Evolutionary conservation across 53 echinoderm and acorn worm species (phyloP).

Genomic region (Echinometra lucunter): DNA sequence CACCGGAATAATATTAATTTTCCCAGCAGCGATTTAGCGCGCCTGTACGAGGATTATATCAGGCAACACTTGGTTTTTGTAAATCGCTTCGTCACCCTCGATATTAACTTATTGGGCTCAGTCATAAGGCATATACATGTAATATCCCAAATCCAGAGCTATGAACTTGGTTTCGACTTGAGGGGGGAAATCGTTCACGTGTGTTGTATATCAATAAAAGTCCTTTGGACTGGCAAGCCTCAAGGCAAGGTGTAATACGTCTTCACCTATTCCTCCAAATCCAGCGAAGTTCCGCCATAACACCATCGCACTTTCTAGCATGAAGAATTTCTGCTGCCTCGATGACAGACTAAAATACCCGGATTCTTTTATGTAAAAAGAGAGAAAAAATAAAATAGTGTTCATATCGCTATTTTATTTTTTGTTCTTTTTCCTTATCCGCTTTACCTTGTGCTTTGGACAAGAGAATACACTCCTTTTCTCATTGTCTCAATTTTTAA

Average conservation of each 20-base stretch:
- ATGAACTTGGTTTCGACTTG: not conserved
- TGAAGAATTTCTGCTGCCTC: not conserved
- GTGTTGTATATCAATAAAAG: conserved; percentile 44
- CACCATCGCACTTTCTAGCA: conserved; percentile 51
- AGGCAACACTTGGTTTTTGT: not conserved
- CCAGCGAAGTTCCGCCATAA: conserved; percentile 61
- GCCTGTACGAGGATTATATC: not conserved
- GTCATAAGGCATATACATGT: not conserved
- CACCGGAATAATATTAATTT: conserved; percentile 69
- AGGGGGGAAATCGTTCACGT: conserved; percentile 1
- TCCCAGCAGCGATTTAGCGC: conserved; percentile 7
- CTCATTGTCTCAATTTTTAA: too few relatives aligned
- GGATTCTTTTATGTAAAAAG: not conserved
- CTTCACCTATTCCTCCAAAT: conserved; percentile 38
- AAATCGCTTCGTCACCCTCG: conserved; percentile 48
- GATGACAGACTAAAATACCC: conserved; percentile 55
- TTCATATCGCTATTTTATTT: not conserved
- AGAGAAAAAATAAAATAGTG: not conserved
- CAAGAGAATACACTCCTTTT: too few relatives aligned
- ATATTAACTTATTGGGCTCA: not conserved
- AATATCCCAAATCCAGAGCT: conserved; percentile 19
- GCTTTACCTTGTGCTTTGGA: not conserved
- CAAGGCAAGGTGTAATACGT: not conserved
- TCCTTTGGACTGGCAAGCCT: not conserved
- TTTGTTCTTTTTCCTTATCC: not conserved